phyloP scores from a whole-genome alignment of 2,888 invertebrate species.

The Smittia aterrima region DNA sequence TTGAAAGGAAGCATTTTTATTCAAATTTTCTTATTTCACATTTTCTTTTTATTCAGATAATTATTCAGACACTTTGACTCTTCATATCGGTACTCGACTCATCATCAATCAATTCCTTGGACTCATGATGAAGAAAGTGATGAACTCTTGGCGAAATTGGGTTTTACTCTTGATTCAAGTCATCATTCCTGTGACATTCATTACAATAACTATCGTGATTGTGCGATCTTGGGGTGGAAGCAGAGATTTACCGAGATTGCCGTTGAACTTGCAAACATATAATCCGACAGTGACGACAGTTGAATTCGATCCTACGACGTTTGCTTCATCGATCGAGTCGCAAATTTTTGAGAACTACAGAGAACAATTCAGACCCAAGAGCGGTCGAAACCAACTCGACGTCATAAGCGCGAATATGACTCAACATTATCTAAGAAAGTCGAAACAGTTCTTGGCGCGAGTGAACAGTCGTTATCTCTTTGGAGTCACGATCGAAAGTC shows the following conservation, averaged over 20 bases:
- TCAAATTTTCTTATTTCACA: background rate
- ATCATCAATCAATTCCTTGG: conserved; percentile 59
- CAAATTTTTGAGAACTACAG: conserved; percentile 28
- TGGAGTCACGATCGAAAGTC: conserved; percentile 56
- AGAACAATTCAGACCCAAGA: background rate
- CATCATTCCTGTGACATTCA: conserved; percentile 62
- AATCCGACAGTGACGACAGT: conserved; percentile 50
- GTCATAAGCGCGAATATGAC: conserved; percentile 17
- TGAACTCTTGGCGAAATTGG: conserved; percentile 64
- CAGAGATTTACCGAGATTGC: conserved; percentile 58
- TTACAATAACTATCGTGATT: conserved; percentile 62
- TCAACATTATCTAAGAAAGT: conserved; percentile 10
- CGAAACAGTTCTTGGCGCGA: conserved; percentile 49
- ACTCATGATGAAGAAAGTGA: conserved; percentile 61
- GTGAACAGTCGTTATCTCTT: conserved; percentile 59
- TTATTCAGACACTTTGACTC: background rate
- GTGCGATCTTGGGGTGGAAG: conserved; percentile 54
- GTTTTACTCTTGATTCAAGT: conserved; percentile 61
- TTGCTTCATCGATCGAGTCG: background rate
- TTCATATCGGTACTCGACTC: conserved; percentile 47
- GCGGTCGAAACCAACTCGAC: background rate
- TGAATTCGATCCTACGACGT: conserved; percentile 43
- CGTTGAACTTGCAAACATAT: conserved; percentile 57
- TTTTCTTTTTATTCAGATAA: background rate
- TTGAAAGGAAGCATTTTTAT: background rate